Evolutionary conservation across 2,797 vertebrate genomes (phyloP).

Genomic region (Lemur catta): DNA sequence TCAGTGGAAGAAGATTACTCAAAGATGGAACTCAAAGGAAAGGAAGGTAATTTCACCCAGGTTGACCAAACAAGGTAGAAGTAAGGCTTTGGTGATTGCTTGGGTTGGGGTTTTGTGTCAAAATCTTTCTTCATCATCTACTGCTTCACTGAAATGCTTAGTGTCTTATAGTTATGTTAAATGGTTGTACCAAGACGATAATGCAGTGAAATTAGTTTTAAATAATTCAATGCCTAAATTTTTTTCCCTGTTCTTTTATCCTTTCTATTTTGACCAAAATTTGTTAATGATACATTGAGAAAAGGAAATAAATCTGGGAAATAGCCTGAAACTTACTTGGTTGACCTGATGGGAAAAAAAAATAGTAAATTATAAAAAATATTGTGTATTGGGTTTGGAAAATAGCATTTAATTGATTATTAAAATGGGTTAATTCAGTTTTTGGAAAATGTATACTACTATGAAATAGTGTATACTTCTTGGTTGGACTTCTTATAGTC

Average conservation of each 20-base stretch:
- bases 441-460: not conserved
- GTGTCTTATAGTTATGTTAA: not conserved
- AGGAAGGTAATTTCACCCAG: not conserved
- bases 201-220: not conserved
- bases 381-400: not conserved
- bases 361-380: not conserved
- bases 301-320: not conserved
- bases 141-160: not conserved
- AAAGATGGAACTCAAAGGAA: not conserved
- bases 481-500: not conserved
- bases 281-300: not conserved
- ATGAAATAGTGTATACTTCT: not conserved
- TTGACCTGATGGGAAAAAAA: not conserved
- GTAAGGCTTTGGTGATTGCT: not conserved
- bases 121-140: not conserved
- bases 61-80: not conserved
- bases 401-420: not conserved
- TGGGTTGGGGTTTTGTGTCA: not conserved
- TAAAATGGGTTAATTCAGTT: not conserved
- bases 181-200: not conserved
- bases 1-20: not conserved
- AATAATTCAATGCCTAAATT: not conserved
- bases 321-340: not conserved
- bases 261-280: not conserved
- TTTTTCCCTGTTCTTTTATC: not conserved